phyloP scores from a whole-genome alignment of 2,113 vertebrate genomes.

The Gasterosteus aculeatus region DNA sequence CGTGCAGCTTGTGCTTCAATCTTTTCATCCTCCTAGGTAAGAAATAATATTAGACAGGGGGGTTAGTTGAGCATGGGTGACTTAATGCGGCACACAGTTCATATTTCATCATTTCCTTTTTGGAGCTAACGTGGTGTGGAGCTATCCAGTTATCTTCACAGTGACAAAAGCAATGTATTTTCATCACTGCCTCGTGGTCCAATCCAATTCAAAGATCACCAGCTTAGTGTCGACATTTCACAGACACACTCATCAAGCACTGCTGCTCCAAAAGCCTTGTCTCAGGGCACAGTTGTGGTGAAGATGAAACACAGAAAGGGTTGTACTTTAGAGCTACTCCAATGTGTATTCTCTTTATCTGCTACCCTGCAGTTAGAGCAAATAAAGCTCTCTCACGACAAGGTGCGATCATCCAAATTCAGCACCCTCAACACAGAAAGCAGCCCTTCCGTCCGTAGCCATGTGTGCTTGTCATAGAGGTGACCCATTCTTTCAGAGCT shows the following conservation, averaged over 20 bases:
- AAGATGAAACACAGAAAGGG: slow-evolving; percentile 41
- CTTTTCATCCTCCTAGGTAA: slow-evolving; percentile 3
- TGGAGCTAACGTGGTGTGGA: slow-evolving; percentile 48
- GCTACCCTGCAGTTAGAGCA: slow-evolving; percentile 39
- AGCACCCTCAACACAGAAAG: slow-evolving; percentile 45
- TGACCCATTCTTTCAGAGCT: slow-evolving; percentile 45
- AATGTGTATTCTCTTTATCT: slow-evolving; percentile 43
- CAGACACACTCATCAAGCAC: slow-evolving; percentile 60
- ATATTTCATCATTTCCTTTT: slow-evolving; percentile 69
- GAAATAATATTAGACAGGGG: slow-evolving; percentile 21
- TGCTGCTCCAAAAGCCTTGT: slow-evolving; percentile 30
- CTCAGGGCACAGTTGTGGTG: slow-evolving; percentile 26
- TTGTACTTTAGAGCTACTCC: slow-evolving; percentile 12
- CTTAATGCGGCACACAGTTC: slow-evolving; percentile 50
- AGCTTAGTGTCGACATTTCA: slow-evolving; percentile 52
- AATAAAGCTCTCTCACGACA: slow-evolving; percentile 24
- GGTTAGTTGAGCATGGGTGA: slow-evolving; percentile 47
- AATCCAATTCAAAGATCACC: slow-evolving; percentile 60
- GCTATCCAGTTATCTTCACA: slow-evolving; percentile 58
- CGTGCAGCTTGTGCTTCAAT: slow-evolving; percentile 6
- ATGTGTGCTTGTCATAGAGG: slow-evolving; percentile 55
- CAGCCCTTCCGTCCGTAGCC: slow-evolving; percentile 40
- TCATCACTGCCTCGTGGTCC: slow-evolving; percentile 55
- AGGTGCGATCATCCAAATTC: slow-evolving; percentile 53
- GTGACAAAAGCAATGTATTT: slow-evolving; percentile 63